phyloP scores from a whole-genome alignment of 2,797 vertebrate species.

The Fratercula arctica region DNA sequence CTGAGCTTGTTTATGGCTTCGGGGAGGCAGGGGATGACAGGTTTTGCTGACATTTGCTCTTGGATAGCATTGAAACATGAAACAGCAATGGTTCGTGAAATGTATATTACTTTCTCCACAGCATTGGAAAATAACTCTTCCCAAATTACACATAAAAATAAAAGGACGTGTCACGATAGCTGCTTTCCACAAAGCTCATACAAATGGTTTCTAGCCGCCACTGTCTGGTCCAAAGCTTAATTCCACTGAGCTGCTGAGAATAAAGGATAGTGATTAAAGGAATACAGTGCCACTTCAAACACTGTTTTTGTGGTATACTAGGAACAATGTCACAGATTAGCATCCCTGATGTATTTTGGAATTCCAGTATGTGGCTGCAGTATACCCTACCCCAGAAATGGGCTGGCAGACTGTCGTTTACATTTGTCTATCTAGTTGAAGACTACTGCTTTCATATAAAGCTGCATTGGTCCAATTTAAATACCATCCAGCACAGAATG shows the following conservation, averaged over 20 bases:
- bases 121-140: not conserved
- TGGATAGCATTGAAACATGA: not conserved
- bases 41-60: not conserved
- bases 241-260: slow-evolving; percentile 14
- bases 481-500: not conserved
- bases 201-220: not conserved
- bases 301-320: not conserved
- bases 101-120: not conserved
- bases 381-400: not conserved
- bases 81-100: not conserved
- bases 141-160: not conserved
- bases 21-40: not conserved
- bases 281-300: not conserved
- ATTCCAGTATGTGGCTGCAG: not conserved
- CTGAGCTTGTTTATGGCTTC: not conserved
- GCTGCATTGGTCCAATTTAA: not conserved
- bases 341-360: not conserved
- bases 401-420: not conserved
- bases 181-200: not conserved
- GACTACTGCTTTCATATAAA: not conserved
- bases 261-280: slow-evolving; percentile 24
- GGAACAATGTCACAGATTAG: not conserved
- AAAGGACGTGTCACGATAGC: not conserved
- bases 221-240: slow-evolving; percentile 34
- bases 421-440: not conserved